Base-by-base conservation (phyloP, 2,888 invertebrate genomes). In the Scaptomyza tumidula region DNA sequence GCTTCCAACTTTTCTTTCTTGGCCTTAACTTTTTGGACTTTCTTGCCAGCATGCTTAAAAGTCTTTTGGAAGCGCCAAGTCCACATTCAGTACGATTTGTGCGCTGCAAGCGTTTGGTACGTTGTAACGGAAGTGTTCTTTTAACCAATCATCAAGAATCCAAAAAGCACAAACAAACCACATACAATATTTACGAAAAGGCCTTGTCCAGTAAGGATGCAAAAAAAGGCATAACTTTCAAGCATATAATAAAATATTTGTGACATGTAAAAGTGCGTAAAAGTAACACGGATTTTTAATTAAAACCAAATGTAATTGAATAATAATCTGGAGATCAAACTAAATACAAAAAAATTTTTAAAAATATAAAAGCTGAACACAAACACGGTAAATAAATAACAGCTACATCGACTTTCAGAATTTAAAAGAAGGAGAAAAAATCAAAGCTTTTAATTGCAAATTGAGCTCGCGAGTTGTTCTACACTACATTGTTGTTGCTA, bases 1-100 rank as follows among this genome's bases (percentile, higher is more conserved):
- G 68, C 73, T 78, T 70, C 79, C 73, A 81, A 79, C 84, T 81
- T 84, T 86, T 81, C 81, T 75, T 84, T 86, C 65, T 75, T 75
- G 71, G 80, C 61, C 24, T 65, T 71, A 71, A 78, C 86, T 86
- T 84, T 80, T 86, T 82, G 79, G 78, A 87, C 82, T 87, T 89
- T 88, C 87, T 88, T 86, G 82, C 75, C 80, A 84, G 73, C 76
- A 77, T 84, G 86, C 68, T 86, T 88, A 87, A 88, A 88, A 89
- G 87, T 84, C 88, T 87, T 87, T 89, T 87, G 84, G 73, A 80
- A 82, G 82, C 78, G 77, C 75, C 72, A 78, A 79, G 68, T 55
- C 74, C 72, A 66, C 82, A 74, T 72, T 88, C 87, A 88, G 89
- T 88, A 76, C 70, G 78, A 71, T 77, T 72, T 82, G 73, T 79